Percentiles rank a stretch among this genome's conserved stretches.
These are phyloP conservation scores for Suillia variegata DNA, from an alignment of 2,888 invertebrate genomes.

Conservation along the genomic window DNA sequence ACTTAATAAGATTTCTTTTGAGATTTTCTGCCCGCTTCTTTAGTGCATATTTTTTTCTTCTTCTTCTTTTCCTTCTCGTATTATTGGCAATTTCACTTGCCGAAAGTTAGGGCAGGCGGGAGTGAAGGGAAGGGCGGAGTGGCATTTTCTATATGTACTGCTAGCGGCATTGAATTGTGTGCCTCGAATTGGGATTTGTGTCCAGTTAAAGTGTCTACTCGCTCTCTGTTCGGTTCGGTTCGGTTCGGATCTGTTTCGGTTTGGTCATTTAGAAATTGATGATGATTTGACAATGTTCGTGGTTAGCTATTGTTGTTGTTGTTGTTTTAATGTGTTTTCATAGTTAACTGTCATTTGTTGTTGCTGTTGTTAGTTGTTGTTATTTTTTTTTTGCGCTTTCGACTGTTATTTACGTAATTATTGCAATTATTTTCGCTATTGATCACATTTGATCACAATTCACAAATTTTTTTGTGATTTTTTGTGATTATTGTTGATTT, in stretches of 20 bases:
- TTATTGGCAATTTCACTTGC: conserved; percentile 20
- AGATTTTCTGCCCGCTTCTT: conserved; percentile 8
- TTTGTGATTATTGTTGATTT: conserved; percentile 17
- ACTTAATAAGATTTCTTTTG: conserved; percentile 19
- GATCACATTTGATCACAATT: no score
- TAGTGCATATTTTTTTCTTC: no score
- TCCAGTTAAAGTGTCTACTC: no score
- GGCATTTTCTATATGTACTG: no score
- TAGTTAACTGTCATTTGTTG: conserved; percentile 18
- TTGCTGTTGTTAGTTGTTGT: conserved; percentile 9
- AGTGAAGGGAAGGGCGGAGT: background rate
- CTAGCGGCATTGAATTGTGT: background rate
- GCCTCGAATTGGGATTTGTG: no score
- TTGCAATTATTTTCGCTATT: conserved; percentile 27
- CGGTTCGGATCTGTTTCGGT: no score
- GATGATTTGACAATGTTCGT: no score
- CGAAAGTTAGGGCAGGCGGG: background rate
- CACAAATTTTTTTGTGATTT: conserved; percentile 13
- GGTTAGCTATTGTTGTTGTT: no score
- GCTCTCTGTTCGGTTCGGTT: no score
- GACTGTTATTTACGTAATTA: conserved; percentile 28
- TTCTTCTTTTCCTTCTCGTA: conserved; percentile 2
- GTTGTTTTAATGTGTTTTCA: conserved; percentile 17
- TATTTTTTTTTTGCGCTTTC: conserved; percentile 8
- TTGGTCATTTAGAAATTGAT: no score